A percentile compares a stretch with the other conserved stretches of the same genome.
phyloP scores from a whole-genome alignment of 1,140 invertebrate genomes.

The Drosophila quadrilineata region DNA sequence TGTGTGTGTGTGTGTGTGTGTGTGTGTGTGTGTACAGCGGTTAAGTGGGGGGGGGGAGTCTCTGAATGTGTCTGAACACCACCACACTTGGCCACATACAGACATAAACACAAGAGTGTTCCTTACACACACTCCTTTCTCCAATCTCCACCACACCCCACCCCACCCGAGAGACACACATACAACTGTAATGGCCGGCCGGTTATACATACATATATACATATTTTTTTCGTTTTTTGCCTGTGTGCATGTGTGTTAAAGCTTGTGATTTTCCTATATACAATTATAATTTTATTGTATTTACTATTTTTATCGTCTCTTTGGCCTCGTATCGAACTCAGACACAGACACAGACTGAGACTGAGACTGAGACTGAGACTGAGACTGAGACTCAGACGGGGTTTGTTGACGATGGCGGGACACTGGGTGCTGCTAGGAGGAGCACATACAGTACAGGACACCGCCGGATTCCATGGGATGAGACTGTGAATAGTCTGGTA shows the following conservation, averaged over 20 bases:
- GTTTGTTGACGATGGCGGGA: constrained; percentile 7
- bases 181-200: constrained; percentile 65
- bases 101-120: constrained; percentile 40
- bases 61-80: constrained; percentile 57
- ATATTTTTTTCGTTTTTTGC: background rate
- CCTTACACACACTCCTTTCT: constrained; percentile 26
- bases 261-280: constrained; percentile 77
- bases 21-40: constrained; percentile 22
- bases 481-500: constrained; percentile 58
- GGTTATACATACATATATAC: constrained; percentile 36
- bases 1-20: constrained; percentile 18
- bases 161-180: constrained; percentile 23
- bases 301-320: constrained; percentile 79
- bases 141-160: too few relatives aligned
- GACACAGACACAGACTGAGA: constrained; percentile 38
- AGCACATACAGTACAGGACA: constrained; percentile 1
- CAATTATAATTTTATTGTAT: constrained; percentile 80
- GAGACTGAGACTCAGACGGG: too few relatives aligned
- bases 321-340: constrained; percentile 75
- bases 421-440: background rate
- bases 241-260: constrained; percentile 31
- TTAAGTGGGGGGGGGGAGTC: too few relatives aligned
- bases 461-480: too few relatives aligned
- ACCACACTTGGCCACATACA: constrained; percentile 38
- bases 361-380: constrained; percentile 13